These are phyloP conservation scores for Sebastes glaucus DNA, from an alignment of 2,797 vertebrate genomes.

Conservation along the genomic window DNA sequence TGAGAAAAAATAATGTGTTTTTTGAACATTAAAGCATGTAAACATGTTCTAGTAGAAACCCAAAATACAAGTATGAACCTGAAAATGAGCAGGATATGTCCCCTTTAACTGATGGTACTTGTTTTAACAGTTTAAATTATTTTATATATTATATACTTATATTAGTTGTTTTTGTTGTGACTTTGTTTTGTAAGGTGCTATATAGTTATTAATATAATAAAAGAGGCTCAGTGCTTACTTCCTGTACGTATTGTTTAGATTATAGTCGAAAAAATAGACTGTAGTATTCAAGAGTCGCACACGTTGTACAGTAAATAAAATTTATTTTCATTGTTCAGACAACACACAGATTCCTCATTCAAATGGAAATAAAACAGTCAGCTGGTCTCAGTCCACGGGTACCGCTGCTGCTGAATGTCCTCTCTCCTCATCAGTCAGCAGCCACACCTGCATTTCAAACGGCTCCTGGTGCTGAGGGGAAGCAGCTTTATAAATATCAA, in stretches of 20 bases:
- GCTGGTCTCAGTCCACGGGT: slow-evolving; percentile 24
- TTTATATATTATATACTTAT: neutral
- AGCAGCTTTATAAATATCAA: slow-evolving; percentile 65
- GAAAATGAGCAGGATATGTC: too few relatives aligned
- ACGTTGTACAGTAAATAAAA: slow-evolving; percentile 70
- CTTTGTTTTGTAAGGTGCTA: neutral
- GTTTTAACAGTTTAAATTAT: neutral
- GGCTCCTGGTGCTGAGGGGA: slow-evolving; percentile 30
- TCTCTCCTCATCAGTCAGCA: slow-evolving; percentile 3
- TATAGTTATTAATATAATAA: neutral
- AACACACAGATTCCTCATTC: slow-evolving; percentile 47
- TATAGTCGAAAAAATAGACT: neutral
- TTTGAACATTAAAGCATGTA: rapidly evolving
- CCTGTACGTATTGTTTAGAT: neutral
- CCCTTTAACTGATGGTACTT: neutral
- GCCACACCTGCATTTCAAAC: slow-evolving; percentile 2
- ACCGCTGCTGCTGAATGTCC: neutral
- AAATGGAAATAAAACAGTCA: slow-evolving; percentile 46
- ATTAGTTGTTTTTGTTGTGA: neutral
- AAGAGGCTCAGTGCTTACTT: too few relatives aligned
- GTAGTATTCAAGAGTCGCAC: neutral
- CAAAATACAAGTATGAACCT: too few relatives aligned
- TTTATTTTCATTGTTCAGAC: slow-evolving; percentile 75
- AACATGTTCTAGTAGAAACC: too few relatives aligned
- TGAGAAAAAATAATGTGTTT: too few relatives aligned